phyloP scores from a whole-genome alignment of 2,888 invertebrate genomes.

The Parapristionchus giblindavisi region DNA sequence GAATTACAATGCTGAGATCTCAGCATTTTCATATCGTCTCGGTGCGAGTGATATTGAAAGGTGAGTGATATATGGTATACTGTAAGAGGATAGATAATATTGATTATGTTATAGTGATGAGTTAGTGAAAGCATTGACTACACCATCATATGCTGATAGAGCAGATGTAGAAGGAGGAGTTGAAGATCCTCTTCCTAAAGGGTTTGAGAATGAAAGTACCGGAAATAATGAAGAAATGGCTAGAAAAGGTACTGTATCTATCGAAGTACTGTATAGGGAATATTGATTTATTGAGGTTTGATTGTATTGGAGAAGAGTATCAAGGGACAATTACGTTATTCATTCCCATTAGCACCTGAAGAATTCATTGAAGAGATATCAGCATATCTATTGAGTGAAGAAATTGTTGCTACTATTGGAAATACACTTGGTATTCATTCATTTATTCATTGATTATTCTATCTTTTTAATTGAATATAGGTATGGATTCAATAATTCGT shows the following conservation, averaged over 20 bases:
- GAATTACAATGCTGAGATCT: slow-evolving; percentile 66
- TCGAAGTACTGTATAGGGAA: background rate
- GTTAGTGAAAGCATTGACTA: slow-evolving; percentile 53
- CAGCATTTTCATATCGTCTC: slow-evolving; percentile 64
- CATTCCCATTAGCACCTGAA: slow-evolving; percentile 80
- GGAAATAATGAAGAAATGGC: slow-evolving; percentile 77
- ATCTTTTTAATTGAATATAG: slow-evolving; percentile 72
- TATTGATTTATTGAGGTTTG: slow-evolving; percentile 42
- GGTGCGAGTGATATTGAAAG: slow-evolving; percentile 53
- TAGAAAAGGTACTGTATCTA: slow-evolving; percentile 30
- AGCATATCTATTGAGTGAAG: slow-evolving; percentile 78
- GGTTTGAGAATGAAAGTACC: slow-evolving; percentile 71
- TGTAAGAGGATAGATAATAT: background rate
- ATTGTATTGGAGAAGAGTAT: slow-evolving; percentile 73
- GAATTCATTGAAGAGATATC: slow-evolving; percentile 79
- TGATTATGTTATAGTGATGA: slow-evolving; percentile 2
- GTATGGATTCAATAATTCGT: slow-evolving; percentile 61
- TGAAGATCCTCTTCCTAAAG: slow-evolving; percentile 69
- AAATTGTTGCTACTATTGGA: slow-evolving; percentile 80
- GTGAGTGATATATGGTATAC: background rate
- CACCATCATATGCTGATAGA: slow-evolving; percentile 53
- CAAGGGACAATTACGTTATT: slow-evolving; percentile 78
- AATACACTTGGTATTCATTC: slow-evolving; percentile 70
- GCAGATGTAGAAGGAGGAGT: slow-evolving; percentile 56
- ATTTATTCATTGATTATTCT: slow-evolving; percentile 71